These are phyloP conservation scores for Coracopsis vasa DNA, from an alignment of 2,113 vertebrate species.

Conservation along the genomic window DNA sequence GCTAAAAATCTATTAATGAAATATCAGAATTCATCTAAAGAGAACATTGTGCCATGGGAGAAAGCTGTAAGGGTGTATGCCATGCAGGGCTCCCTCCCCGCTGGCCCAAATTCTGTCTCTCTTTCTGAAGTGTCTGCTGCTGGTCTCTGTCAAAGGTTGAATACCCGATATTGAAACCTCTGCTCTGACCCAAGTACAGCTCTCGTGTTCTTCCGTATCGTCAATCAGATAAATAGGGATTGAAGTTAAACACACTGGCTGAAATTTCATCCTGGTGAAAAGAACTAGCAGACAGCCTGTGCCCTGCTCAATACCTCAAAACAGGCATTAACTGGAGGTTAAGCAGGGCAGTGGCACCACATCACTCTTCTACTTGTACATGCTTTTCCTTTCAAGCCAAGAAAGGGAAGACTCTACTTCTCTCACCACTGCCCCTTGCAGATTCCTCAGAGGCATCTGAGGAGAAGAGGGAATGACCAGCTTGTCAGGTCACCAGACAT, in stretches of 20 bases:
- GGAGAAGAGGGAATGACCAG: neutral
- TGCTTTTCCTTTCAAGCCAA: neutral
- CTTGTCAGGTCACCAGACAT: neutral
- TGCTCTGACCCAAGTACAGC: neutral
- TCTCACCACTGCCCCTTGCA: neutral
- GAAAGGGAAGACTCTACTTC: neutral
- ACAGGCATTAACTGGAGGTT: neutral
- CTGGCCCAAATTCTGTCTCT: neutral
- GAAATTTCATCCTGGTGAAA: neutral
- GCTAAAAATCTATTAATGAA: neutral
- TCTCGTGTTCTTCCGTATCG: neutral
- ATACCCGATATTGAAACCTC: neutral
- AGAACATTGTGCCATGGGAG: neutral
- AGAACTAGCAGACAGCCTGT: neutral
- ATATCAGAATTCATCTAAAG: neutral
- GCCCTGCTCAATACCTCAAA: neutral
- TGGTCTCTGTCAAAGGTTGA: neutral
- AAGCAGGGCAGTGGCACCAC: neutral
- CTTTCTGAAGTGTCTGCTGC: neutral
- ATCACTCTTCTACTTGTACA: neutral
- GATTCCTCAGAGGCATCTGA: accelerated
- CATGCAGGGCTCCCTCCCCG: neutral
- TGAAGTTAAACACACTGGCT: neutral
- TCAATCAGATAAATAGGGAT: neutral
- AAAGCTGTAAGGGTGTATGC: neutral